phyloP scores from a whole-genome alignment of 2,113 vertebrate species.

The Pseudopipra pipra region DNA sequence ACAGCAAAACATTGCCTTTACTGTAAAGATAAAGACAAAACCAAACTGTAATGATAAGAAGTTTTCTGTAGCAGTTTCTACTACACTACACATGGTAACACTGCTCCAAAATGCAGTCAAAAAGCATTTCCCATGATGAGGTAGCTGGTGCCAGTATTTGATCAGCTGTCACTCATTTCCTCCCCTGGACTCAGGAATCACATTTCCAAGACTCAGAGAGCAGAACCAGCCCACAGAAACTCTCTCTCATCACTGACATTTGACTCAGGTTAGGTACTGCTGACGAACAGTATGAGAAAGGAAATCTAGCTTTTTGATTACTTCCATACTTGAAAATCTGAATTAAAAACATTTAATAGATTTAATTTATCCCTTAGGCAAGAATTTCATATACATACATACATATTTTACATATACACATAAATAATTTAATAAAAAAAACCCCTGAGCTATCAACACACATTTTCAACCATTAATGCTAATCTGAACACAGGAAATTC shows the following conservation, averaged over 20 bases:
- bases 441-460: not conserved
- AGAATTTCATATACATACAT: not conserved
- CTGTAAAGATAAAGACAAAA: not conserved
- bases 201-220: not conserved
- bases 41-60: not conserved
- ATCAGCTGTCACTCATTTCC: constrained; percentile 41
- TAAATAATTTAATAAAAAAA: not conserved
- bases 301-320: not conserved
- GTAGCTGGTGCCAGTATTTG: not conserved
- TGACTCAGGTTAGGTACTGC: not conserved
- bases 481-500: not conserved
- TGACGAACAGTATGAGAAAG: not conserved
- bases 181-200: not conserved
- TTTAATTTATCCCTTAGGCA: not conserved
- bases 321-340: not conserved
- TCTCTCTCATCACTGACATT: not conserved
- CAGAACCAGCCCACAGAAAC: not conserved
- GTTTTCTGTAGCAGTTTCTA: not conserved
- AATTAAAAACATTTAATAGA: not conserved
- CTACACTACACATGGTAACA: not conserved
- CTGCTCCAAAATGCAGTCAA: not conserved
- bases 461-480: not conserved
- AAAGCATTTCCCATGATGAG: not conserved
- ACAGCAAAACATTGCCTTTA: not conserved
- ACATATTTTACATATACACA: not conserved